Evolutionary conservation across 2,888 invertebrate species (phyloP).

Genomic region (Osedax fenrisi): DNA sequence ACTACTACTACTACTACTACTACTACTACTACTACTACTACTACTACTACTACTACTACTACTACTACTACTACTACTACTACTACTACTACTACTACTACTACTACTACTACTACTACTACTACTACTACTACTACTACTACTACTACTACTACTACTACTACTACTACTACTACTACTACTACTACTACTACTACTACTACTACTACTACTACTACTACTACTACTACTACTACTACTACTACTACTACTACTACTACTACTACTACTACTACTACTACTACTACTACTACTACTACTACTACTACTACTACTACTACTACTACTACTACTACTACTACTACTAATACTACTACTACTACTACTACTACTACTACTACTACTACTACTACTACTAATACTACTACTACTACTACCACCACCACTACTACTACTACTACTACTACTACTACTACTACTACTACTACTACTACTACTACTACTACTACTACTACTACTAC

Average conservation of each 20-base stretch:
- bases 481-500: no score
- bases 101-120: slow-evolving; percentile 14
- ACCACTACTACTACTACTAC: no score
- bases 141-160: slow-evolving; percentile 2
- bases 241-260: slow-evolving; percentile 27
- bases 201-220: slow-evolving; percentile 14
- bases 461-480: no score
- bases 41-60: slow-evolving; percentile 16
- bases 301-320: no score
- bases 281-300: slow-evolving; percentile 14
- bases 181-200: slow-evolving; percentile 14
- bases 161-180: slow-evolving; percentile 3
- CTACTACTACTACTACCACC: no score
- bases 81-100: slow-evolving; percentile 12
- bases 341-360: no score
- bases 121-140: slow-evolving; percentile 12
- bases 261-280: slow-evolving; percentile 27
- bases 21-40: slow-evolving; percentile 13
- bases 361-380: no score
- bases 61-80: slow-evolving; percentile 16
- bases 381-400: no score
- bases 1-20: slow-evolving; percentile 15
- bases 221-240: slow-evolving; percentile 21
- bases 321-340: no score
- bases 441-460: no score